These are phyloP conservation scores for Microcebus griseorufus DNA, from an alignment of 2,113 vertebrate genomes.

Conservation along the genomic window DNA sequence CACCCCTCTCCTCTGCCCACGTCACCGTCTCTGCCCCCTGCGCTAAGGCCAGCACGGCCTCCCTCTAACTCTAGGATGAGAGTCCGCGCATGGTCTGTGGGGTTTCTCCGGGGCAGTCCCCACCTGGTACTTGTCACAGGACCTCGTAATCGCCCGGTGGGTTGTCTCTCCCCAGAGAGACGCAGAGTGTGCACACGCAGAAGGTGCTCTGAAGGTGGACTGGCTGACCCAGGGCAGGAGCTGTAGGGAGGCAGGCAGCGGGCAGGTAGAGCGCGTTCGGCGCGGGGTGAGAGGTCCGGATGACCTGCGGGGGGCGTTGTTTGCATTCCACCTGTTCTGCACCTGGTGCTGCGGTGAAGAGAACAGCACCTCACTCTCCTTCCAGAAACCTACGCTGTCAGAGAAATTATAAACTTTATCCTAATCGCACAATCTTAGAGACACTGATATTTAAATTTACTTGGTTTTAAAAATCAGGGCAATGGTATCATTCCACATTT, in stretches of 20 bases:
- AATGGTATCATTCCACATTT: neutral
- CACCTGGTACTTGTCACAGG: neutral
- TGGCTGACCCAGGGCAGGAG: no score
- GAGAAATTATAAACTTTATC: neutral
- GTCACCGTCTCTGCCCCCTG: neutral
- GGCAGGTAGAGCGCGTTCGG: neutral
- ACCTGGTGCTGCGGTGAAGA: no score
- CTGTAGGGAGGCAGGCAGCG: neutral
- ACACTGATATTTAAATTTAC: neutral
- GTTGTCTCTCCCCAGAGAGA: neutral
- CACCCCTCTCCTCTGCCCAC: rapidly evolving
- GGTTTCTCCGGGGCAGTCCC: rapidly evolving
- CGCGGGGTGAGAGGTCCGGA: rapidly evolving
- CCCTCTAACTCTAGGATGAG: neutral
- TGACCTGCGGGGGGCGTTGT: rapidly evolving
- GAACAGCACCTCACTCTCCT: rapidly evolving
- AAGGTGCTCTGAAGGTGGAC: neutral
- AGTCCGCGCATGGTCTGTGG: rapidly evolving
- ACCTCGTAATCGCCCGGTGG: no score
- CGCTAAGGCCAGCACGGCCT: rapidly evolving
- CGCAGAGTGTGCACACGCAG: rapidly evolving
- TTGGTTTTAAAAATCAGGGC: neutral
- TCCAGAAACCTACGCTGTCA: neutral
- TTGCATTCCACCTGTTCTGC: neutral
- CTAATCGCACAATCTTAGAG: neutral